Conservation (phyloP, 1,140 invertebrate genomes). For the Octopus bimaculoides region DNA sequence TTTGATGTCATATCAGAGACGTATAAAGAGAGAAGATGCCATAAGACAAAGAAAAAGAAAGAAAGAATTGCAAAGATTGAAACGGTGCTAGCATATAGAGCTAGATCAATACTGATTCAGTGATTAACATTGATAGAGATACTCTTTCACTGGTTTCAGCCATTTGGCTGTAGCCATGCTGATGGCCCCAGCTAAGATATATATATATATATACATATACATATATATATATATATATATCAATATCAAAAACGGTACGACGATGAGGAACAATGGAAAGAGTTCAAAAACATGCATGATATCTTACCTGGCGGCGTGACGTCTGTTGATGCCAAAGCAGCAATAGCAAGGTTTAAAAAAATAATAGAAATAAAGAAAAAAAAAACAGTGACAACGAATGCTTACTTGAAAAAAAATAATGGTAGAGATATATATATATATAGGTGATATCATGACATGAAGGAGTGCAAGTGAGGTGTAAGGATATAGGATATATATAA, state of each 20-base stretch:
- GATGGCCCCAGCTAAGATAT: neutral
- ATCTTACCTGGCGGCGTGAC: slow-evolving; percentile 3
- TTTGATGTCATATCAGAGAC: too few relatives aligned
- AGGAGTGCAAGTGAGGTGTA: neutral
- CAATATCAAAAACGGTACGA: neutral
- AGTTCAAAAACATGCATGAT: neutral
- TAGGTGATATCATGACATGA: neutral
- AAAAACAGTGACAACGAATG: neutral
- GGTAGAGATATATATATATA: neutral
- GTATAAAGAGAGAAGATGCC: too few relatives aligned
- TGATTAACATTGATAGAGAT: too few relatives aligned
- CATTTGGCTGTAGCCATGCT: too few relatives aligned
- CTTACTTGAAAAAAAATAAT: neutral
- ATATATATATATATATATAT: neutral
- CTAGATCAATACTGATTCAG: too few relatives aligned
- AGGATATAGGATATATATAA: neutral
- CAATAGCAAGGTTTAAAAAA: slow-evolving; percentile 1
- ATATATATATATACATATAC: neutral
- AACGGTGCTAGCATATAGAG: too few relatives aligned
- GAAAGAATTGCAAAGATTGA: too few relatives aligned
- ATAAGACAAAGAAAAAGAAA: too few relatives aligned
- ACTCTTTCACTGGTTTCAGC: too few relatives aligned
- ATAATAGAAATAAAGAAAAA: neutral
- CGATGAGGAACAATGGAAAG: neutral
- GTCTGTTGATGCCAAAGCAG: neutral